A percentile compares a stretch with the other conserved stretches of the same genome.
Conservation (phyloP, 2,113 vertebrate genomes). For the Otis tarda region DNA sequence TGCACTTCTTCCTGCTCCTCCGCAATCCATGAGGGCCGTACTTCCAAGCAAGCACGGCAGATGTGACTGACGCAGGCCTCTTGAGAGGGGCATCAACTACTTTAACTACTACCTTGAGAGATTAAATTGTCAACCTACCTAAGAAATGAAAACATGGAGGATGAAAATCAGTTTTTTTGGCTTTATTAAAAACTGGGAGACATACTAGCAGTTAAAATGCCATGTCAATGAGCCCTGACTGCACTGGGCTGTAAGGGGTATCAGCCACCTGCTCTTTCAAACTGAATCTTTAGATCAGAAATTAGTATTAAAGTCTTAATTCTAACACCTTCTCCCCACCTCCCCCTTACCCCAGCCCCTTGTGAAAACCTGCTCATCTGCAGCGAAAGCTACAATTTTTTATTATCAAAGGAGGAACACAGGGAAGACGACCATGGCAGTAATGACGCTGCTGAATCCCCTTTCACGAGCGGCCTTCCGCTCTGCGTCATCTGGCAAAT, state of each 20-base stretch:
- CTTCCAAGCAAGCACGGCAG: neutral
- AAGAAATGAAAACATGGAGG: neutral
- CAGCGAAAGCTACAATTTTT: neutral
- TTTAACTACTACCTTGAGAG: neutral
- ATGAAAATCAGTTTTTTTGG: neutral
- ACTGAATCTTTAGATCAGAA: neutral
- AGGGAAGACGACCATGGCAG: neutral
- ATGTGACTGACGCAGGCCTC: neutral
- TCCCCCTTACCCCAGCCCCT: neutral
- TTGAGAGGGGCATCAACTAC: neutral
- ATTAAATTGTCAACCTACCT: neutral
- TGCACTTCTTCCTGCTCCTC: neutral
- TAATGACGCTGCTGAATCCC: neutral
- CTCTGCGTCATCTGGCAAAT: neutral
- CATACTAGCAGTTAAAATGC: neutral
- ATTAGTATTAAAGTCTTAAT: neutral
- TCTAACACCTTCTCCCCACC: neutral
- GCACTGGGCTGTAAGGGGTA: neutral
- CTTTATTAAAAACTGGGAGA: neutral
- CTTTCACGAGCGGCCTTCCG: neutral
- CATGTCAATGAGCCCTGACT: neutral
- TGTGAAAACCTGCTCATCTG: neutral
- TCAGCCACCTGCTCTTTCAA: neutral
- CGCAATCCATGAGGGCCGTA: neutral
- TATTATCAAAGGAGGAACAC: neutral